A percentile compares a stretch with the other conserved stretches of the same genome.
Conservation (phyloP, 1,140 invertebrate genomes). For the Parasteatoda tepidariorum region DNA sequence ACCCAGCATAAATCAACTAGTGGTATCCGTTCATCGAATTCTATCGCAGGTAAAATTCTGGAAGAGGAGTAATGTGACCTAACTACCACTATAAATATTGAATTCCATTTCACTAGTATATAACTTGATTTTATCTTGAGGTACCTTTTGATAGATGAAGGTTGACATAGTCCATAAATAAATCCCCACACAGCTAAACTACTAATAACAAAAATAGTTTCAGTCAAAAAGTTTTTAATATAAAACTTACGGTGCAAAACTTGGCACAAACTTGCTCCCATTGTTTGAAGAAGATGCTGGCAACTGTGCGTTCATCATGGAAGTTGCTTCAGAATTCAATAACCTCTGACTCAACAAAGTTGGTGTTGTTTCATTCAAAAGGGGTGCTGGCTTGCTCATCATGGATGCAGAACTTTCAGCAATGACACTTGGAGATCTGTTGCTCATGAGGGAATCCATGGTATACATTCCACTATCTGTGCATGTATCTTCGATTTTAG, state of each 20-base stretch:
- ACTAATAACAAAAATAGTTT: background rate
- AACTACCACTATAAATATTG: no score
- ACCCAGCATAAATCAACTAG: no score
- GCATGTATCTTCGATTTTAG: conserved; percentile 36
- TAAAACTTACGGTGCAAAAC: background rate
- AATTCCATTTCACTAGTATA: no score
- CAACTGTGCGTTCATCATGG: background rate
- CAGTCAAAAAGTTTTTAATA: background rate
- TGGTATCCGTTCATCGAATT: no score
- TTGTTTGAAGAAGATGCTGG: background rate
- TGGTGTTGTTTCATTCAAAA: background rate
- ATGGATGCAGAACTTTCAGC: conserved; percentile 11
- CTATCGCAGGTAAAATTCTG: no score
- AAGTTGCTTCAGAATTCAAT: background rate
- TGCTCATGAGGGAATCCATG: conserved; percentile 24
- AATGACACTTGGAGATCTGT: conserved; percentile 9
- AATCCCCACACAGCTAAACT: background rate
- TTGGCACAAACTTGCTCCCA: background rate
- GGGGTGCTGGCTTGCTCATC: background rate
- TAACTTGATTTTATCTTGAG: no score
- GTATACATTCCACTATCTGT: conserved; percentile 14
- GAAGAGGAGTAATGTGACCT: no score
- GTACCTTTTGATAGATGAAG: no score
- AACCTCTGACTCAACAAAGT: no score
- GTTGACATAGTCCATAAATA: no score